These are phyloP conservation scores for Notarius quadriscutis DNA, from an alignment of 2,113 vertebrate species.

Conservation along the genomic window DNA sequence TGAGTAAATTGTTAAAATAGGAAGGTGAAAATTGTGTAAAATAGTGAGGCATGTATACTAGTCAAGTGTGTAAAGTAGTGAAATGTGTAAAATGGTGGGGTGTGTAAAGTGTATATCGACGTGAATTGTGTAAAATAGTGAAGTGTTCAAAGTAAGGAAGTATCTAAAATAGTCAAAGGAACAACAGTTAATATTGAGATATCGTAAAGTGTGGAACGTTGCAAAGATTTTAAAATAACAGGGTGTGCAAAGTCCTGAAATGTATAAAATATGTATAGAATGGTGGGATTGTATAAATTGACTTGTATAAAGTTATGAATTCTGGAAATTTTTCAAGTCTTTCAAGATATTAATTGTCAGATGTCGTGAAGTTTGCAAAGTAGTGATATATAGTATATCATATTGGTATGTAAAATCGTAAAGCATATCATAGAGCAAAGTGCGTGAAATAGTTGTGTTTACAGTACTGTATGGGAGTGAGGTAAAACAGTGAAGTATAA, in stretches of 20 bases:
- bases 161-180: not conserved
- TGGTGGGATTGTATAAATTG: too few species aligned
- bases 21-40: not conserved
- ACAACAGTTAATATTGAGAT: not conserved
- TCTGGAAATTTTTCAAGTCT: not conserved
- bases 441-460: not conserved
- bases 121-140: not conserved
- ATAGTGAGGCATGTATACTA: not conserved
- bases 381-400: not conserved
- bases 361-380: not conserved
- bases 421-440: not conserved
- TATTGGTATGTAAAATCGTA: not conserved
- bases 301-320: too few species aligned
- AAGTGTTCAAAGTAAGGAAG: not conserved
- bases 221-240: not conserved
- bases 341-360: too few species aligned
- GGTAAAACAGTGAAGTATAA: not conserved
- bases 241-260: not conserved
- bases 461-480: not conserved
- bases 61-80: not conserved
- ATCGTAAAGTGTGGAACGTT: not conserved
- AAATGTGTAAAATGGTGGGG: not conserved
- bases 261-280: not conserved
- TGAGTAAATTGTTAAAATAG: not conserved
- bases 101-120: not conserved